phyloP scores from a whole-genome alignment of 2,113 vertebrate species.

The Otus sunia region DNA sequence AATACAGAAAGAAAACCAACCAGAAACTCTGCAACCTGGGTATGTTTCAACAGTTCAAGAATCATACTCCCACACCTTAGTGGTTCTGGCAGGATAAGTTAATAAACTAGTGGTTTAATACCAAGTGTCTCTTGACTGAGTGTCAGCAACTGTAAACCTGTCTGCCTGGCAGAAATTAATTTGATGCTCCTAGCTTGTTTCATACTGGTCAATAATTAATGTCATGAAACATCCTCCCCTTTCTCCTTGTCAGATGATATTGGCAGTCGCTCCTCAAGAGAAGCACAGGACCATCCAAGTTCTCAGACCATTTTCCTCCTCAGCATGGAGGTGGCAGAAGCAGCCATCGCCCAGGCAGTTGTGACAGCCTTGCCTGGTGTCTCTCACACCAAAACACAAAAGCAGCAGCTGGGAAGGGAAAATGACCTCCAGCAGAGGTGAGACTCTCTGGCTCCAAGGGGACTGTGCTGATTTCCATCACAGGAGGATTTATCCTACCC shows the following conservation, averaged over 20 bases:
- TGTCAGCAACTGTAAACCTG: background rate
- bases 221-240: background rate
- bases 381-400: rapidly evolving
- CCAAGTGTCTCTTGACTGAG: background rate
- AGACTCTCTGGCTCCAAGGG: background rate
- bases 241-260: background rate
- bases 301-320: background rate
- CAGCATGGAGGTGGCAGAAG: background rate
- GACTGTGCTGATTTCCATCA: background rate
- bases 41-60: background rate
- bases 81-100: background rate
- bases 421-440: background rate
- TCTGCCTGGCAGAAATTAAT: conserved; percentile 27
- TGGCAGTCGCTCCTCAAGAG: background rate
- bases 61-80: background rate
- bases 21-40: background rate
- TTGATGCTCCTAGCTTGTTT: background rate
- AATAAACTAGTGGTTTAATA: background rate
- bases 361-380: background rate
- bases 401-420: background rate
- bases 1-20: background rate
- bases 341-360: rapidly evolving
- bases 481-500: background rate
- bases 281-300: background rate
- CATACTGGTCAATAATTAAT: background rate